Evolutionary conservation across 2,888 invertebrate species (phyloP), one percentile per base, ranked within the genome.

Genomic region (Dasypogon diadema): DNA sequence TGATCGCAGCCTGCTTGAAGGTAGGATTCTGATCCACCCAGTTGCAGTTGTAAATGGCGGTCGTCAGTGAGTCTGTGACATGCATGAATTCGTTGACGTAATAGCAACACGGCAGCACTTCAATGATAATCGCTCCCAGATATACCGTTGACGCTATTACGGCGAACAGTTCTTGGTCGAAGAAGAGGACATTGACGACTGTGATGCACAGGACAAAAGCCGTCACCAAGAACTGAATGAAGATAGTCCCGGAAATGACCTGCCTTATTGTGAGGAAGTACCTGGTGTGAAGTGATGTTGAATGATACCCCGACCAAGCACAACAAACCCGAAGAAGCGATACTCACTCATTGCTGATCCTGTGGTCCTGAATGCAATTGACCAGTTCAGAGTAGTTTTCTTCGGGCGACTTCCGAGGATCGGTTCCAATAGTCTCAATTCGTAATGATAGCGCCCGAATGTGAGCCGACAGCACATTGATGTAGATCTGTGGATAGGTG

Each of bases 1-100:
- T 55, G 8, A 55, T 55, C 4, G 85, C 5, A 2, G 55, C 24
- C 3, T 55, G 21, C 5, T n/a, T 21, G 24, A 55, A 55, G 10
- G 8, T 21, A 2, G 10, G 12, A 22, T 22, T 55, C 10, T 55
- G 55, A 5, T 22, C 22, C 0, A 55, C 24, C 55, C 55, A 55
- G 24, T 55, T 55, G 24, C 55, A 55, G 2, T 55, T 22, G n/a
- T n/a, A 55, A 22, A 55, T 55, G 10, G 55, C 55, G 12, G 2
- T 22, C 24, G 55, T 55, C 21, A 55, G 12, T 22, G 2, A 3
- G 16, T 22, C 2, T 12, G 22, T 22, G n/a, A 12, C 42, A 2
- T 12, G 8, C 6, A 42, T 42, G 42, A 42, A 42, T 6, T 42
- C 42, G n/a, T 42, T 12, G 0, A 42, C 42, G n/a, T 12, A 42